Evolutionary conservation across 2,888 invertebrate genomes (phyloP).

Genomic region (Cremastinae sp.): DNA sequence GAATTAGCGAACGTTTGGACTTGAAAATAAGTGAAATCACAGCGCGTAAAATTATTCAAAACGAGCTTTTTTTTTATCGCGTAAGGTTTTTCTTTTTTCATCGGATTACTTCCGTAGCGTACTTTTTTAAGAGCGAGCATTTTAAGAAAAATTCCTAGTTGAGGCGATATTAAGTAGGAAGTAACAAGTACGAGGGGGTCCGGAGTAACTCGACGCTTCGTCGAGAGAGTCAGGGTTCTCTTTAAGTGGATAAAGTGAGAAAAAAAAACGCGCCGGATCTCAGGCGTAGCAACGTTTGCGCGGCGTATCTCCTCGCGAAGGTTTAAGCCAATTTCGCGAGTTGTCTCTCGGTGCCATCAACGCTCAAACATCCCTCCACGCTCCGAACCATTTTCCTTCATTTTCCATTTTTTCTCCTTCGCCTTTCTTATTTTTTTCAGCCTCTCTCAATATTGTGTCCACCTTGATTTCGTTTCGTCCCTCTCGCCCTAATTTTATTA

Average conservation of each 20-base stretch:
- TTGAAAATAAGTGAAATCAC: too few species aligned
- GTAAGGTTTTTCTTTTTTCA: conserved; percentile 2
- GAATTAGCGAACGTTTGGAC: too few species aligned
- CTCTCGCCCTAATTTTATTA: conserved; percentile 50
- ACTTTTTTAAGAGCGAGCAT: too few species aligned
- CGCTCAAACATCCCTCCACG: conserved; percentile 38
- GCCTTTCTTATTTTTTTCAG: conserved; percentile 30
- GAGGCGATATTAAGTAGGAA: conserved; percentile 23
- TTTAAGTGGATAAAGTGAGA: conserved; percentile 72
- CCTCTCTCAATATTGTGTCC: conserved; percentile 51
- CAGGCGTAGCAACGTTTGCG: conserved; percentile 52
- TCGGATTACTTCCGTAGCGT: too few species aligned
- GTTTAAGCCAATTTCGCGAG: conserved; percentile 71
- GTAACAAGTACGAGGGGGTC: conserved; percentile 28
- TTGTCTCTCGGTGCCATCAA: conserved; percentile 61
- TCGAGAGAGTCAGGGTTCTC: conserved; percentile 42
- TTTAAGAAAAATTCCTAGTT: neutral
- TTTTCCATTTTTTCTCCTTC: conserved; percentile 26
- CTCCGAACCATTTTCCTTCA: conserved; percentile 35
- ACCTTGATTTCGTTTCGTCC: conserved; percentile 32
- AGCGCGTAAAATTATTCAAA: too few species aligned
- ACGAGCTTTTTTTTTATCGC: too few species aligned
- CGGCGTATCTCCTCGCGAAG: conserved; percentile 63
- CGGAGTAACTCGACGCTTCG: conserved; percentile 52
- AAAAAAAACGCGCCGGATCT: conserved; percentile 59